These are phyloP conservation scores for Apodemia zela DNA, from an alignment of 2,888 invertebrate genomes.

Conservation along the genomic window DNA sequence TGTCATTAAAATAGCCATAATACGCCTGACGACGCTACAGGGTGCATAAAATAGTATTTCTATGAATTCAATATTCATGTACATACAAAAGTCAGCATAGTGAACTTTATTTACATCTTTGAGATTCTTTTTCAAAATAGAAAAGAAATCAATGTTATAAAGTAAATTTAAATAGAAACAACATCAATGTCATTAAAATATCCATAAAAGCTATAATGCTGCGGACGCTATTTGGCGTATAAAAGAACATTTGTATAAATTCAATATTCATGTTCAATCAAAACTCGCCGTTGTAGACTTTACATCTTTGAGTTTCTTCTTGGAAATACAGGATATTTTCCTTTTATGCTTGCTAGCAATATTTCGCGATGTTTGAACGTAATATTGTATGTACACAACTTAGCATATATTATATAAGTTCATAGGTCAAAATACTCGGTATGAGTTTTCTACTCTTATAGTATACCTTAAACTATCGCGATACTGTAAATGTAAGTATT, in stretches of 20 bases:
- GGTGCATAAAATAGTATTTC: not conserved
- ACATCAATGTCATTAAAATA: not conserved
- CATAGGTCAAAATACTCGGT: no score
- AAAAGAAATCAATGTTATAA: no score
- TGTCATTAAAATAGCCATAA: no score
- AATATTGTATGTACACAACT: not conserved
- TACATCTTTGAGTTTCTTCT: not conserved
- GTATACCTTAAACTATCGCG: no score
- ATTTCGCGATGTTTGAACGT: not conserved
- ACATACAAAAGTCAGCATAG: not conserved
- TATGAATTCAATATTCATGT: not conserved
- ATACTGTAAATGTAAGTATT: no score
- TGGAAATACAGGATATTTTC: not conserved
- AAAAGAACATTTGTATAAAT: slow-evolving; percentile 9
- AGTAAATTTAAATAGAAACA: no score
- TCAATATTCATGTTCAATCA: slow-evolving; percentile 10
- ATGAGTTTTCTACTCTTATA: no score
- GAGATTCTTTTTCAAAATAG: no score
- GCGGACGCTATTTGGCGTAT: not conserved
- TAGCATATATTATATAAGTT: no score
- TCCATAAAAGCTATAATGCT: not conserved
- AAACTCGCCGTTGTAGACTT: not conserved
- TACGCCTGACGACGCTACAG: no score
- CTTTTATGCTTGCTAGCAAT: not conserved
- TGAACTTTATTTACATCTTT: no score